These are phyloP conservation scores for Paedocypris micromegethes DNA, from an alignment of 2,797 vertebrate genomes.

Conservation along the genomic window DNA sequence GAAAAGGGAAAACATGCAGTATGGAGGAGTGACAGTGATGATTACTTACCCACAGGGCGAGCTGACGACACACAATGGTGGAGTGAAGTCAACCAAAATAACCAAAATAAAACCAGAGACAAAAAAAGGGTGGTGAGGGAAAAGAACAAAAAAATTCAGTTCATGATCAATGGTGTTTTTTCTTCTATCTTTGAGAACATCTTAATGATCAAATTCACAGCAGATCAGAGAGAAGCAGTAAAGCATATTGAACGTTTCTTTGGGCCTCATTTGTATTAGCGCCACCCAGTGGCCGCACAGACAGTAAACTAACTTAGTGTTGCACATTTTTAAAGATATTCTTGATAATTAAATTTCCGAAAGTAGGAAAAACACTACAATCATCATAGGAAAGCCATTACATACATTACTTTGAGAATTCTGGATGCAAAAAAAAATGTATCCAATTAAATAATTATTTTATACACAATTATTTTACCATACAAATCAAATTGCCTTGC, in stretches of 20 bases:
- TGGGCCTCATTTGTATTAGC: slow-evolving; percentile 21
- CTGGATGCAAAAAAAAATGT: no score
- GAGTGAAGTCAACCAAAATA: slow-evolving; percentile 81
- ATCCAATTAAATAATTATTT: no score
- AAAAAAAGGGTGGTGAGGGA: slow-evolving; percentile 51
- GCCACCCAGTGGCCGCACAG: slow-evolving; percentile 43
- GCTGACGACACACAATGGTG: slow-evolving; percentile 97
- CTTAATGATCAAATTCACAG: slow-evolving; percentile 49
- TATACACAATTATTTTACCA: no score
- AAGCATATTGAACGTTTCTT: not conserved
- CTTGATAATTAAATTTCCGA: no score
- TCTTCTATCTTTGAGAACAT: slow-evolving; percentile 60
- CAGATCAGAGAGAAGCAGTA: not conserved
- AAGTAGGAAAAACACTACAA: no score
- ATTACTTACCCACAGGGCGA: slow-evolving; percentile 98
- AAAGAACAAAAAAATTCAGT: slow-evolving; percentile 84
- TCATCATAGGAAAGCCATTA: no score
- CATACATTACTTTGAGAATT: no score
- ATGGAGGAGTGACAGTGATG: slow-evolving; percentile 79
- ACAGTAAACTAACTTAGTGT: no score
- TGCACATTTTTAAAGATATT: no score
- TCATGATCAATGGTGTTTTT: slow-evolving; percentile 80
- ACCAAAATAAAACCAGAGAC: slow-evolving; percentile 48
- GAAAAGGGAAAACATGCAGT: slow-evolving; percentile 74
- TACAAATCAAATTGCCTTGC: no score